Conservation (phyloP, 2,888 invertebrate genomes). For the Cerastoderma edule region DNA sequence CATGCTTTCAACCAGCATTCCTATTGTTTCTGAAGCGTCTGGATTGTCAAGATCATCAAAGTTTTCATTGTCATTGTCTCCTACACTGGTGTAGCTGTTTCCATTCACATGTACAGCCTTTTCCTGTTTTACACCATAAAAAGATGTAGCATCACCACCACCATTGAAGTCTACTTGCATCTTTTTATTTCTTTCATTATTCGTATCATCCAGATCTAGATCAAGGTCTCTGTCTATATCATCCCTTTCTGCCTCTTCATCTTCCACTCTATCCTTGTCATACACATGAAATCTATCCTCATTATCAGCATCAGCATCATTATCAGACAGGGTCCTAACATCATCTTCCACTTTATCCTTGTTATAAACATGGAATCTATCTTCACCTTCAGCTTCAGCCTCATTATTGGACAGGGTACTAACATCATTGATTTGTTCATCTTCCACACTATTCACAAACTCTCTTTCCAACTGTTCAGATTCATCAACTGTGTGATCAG, state of each 20-base stretch:
- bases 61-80: constrained; percentile 27
- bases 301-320: not conserved
- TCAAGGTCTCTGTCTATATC: constrained; percentile 7
- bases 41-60: constrained; percentile 29
- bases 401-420: not conserved
- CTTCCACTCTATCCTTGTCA: constrained; percentile 20
- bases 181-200: constrained; percentile 27
- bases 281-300: constrained; percentile 19
- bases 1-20: constrained; percentile 63
- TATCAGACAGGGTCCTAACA: not conserved
- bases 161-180: not conserved
- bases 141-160: not conserved
- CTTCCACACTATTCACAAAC: not conserved
- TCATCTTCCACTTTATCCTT: constrained; percentile 30
- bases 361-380: constrained; percentile 26
- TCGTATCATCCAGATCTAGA: constrained; percentile 10
- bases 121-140: not conserved
- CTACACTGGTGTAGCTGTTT: constrained; percentile 26
- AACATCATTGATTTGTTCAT: not conserved
- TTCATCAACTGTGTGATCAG: not conserved
- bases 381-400: not conserved
- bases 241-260: constrained; percentile 23
- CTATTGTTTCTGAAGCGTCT: constrained; percentile 54
- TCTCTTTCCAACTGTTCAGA: not conserved
- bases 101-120: not conserved